Evolutionary conservation across 2,888 invertebrate species (phyloP).

Genomic region (Theodoxus fluviatilis): DNA sequence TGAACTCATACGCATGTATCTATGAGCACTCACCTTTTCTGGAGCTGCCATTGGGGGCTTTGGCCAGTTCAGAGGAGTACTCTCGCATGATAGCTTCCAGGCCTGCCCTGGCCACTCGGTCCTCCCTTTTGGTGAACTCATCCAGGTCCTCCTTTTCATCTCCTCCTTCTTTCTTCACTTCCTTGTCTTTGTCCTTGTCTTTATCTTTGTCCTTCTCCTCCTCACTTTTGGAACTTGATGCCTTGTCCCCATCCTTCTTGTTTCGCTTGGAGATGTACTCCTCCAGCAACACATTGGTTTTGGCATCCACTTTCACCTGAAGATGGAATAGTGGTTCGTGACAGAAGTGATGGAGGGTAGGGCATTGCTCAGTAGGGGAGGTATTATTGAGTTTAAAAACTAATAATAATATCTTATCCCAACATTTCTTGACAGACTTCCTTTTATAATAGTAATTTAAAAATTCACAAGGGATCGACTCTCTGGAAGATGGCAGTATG

Average conservation of each 20-base stretch:
- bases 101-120: slow-evolving; percentile 77
- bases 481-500: too few species aligned
- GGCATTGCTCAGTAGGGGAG: too few species aligned
- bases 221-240: slow-evolving; percentile 16
- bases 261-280: slow-evolving; percentile 81
- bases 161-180: slow-evolving; percentile 43
- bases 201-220: slow-evolving; percentile 48
- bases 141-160: slow-evolving; percentile 70
- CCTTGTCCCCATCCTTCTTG: slow-evolving; percentile 40
- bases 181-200: slow-evolving; percentile 45
- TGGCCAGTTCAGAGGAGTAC: slow-evolving; percentile 70
- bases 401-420: too few species aligned
- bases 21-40: too few species aligned
- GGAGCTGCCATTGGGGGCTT: too few species aligned
- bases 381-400: too few species aligned
- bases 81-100: slow-evolving; percentile 84
- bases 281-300: slow-evolving; percentile 92
- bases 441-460: too few species aligned
- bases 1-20: too few species aligned
- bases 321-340: too few species aligned
- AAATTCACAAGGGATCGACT: too few species aligned
- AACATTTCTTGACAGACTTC: too few species aligned
- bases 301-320: slow-evolving; percentile 90
- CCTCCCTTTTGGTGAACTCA: slow-evolving; percentile 68
- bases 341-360: too few species aligned